Percentiles rank a stretch among this genome's conserved stretches.
Evolutionary conservation across 2,888 invertebrate species (phyloP).

Genomic region (Hirtodrosophila duncani): DNA sequence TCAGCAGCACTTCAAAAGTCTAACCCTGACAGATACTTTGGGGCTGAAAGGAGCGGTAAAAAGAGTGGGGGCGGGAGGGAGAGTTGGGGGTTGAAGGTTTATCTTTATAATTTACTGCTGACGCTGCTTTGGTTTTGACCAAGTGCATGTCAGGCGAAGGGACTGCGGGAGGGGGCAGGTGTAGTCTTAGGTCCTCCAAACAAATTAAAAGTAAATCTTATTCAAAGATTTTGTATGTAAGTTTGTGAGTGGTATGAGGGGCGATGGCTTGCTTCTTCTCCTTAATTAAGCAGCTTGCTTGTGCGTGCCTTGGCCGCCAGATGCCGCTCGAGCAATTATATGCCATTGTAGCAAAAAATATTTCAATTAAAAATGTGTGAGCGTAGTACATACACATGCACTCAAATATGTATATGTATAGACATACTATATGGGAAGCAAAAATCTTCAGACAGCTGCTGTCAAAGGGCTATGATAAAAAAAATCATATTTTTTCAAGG

Average conservation of each 20-base stretch:
- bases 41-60: neutral
- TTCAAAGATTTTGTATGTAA: no score
- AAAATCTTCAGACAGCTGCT: neutral
- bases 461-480: neutral
- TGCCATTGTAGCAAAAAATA: constrained; percentile 66
- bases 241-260: no score
- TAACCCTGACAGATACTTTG: neutral
- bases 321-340: constrained; percentile 55
- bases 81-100: neutral
- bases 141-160: no score
- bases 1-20: constrained; percentile 43
- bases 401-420: neutral
- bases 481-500: constrained; percentile 1
- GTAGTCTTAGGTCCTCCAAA: no score
- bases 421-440: neutral
- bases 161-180: no score
- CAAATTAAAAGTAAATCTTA: no score
- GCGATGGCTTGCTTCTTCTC: constrained; percentile 24
- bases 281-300: constrained; percentile 51
- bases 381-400: constrained; percentile 1
- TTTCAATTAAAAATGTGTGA: constrained; percentile 71
- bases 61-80: neutral
- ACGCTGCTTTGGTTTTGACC: no score
- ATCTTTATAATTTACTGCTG: no score
- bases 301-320: constrained; percentile 28